These are phyloP conservation scores for Zaprionus camerounensis DNA, from an alignment of 1,140 invertebrate species.

Conservation along the genomic window DNA sequence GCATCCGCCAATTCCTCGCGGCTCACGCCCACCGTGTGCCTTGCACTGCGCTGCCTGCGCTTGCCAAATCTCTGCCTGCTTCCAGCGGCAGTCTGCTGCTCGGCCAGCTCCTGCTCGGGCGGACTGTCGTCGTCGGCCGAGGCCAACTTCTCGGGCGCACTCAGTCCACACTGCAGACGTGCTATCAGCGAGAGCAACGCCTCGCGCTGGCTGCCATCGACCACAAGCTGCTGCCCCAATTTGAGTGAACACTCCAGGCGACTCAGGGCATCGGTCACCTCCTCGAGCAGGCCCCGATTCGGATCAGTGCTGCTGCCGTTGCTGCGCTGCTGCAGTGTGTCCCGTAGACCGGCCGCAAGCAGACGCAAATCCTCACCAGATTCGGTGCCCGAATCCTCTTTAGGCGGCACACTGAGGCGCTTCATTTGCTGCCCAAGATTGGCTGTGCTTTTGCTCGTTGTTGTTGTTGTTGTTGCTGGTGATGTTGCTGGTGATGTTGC, in stretches of 20 bases:
- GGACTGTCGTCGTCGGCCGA: conserved; percentile 30
- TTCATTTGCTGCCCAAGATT: conserved; percentile 37
- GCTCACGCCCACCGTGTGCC: conserved; percentile 93
- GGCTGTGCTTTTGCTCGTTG: neutral
- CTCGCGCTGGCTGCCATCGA: conserved; percentile 86
- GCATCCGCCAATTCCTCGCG: conserved; percentile 91
- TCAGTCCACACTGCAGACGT: conserved; percentile 89
- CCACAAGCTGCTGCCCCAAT: conserved; percentile 84
- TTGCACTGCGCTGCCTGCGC: conserved; percentile 85
- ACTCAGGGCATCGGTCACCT: conserved; percentile 91
- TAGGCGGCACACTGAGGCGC: conserved; percentile 72
- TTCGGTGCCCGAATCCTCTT: conserved; percentile 89
- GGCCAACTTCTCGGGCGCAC: conserved; percentile 85
- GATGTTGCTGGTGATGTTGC: neutral
- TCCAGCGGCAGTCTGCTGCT: conserved; percentile 23
- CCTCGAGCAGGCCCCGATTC: conserved; percentile 86
- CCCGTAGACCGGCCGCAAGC: conserved; percentile 77
- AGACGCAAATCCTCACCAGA: conserved; percentile 87
- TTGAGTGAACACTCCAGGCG: conserved; percentile 90
- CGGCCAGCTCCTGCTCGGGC: conserved; percentile 28
- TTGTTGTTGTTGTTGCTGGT: conserved; percentile 19
- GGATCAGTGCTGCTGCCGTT: conserved; percentile 56
- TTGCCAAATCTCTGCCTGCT: conserved; percentile 81
- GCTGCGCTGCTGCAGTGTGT: conserved; percentile 73
- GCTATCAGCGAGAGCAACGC: conserved; percentile 90